Evolutionary conservation across 2,113 vertebrate genomes (phyloP).

Genomic region (Australoheros scitulus): DNA sequence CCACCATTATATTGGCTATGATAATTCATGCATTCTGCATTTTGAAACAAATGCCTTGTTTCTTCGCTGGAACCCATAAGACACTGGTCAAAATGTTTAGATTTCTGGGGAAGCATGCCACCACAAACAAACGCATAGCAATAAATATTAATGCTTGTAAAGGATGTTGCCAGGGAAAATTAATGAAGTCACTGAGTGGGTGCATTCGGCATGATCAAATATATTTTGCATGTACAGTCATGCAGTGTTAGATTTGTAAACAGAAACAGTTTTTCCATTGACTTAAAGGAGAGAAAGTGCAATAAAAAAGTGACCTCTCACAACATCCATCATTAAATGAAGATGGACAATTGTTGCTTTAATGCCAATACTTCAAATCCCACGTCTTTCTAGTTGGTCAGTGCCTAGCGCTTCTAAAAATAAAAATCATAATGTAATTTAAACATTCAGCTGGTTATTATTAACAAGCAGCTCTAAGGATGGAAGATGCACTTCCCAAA

Average conservation of each 20-base stretch:
- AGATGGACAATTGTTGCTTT: background rate
- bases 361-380: background rate
- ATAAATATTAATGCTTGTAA: background rate
- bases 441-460: background rate
- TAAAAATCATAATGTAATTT: background rate
- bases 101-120: background rate
- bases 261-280: background rate
- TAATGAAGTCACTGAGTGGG: background rate
- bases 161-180: background rate
- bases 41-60: background rate
- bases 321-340: background rate
- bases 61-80: background rate
- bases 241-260: background rate
- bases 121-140: background rate
- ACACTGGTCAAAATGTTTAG: background rate
- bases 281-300: too few species aligned
- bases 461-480: background rate
- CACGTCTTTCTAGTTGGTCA: background rate
- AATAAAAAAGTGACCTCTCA: background rate
- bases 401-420: background rate
- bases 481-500: background rate
- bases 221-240: background rate
- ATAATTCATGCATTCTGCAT: background rate
- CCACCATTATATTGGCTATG: background rate
- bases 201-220: background rate